phyloP scores from a whole-genome alignment of 2,113 vertebrate species.

The Rhea pennata region DNA sequence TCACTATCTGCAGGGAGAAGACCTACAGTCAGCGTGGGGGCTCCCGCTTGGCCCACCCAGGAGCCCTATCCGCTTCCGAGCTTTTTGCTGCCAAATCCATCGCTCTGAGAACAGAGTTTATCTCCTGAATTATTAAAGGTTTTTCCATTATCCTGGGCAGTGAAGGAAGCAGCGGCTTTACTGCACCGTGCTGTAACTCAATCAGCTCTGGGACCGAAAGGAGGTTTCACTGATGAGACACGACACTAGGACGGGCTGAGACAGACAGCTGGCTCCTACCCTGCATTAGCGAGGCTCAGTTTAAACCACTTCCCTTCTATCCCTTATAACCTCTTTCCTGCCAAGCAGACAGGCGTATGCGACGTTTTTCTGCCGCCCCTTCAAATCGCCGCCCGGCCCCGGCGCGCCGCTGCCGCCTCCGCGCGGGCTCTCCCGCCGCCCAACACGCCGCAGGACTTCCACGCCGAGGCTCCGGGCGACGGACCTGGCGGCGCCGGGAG shows the following conservation, averaged over 20 bases:
- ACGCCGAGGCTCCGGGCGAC: too few relatives aligned
- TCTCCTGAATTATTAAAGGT: conserved; percentile 51
- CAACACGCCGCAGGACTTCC: too few relatives aligned
- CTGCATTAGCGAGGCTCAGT: not conserved
- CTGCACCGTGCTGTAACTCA: not conserved
- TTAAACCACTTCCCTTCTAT: not conserved
- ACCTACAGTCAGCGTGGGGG: not conserved
- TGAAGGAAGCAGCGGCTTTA: accelerated
- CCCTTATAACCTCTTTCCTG: not conserved
- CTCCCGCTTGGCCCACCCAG: not conserved
- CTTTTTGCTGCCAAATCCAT: not conserved
- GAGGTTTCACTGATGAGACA: not conserved
- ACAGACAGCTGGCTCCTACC: not conserved
- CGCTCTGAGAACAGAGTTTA: not conserved
- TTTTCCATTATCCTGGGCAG: not conserved
- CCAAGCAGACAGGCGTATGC: not conserved
- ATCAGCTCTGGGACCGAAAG: not conserved
- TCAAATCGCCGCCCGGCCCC: not conserved
- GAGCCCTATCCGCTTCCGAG: not conserved
- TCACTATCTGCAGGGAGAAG: conserved; percentile 84
- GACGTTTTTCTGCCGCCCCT: not conserved
- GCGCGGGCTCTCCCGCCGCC: too few relatives aligned
- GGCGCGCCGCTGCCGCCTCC: accelerated
- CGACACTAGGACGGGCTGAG: not conserved
- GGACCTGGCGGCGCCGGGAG: not conserved